Evolutionary conservation across 1,140 invertebrate genomes (phyloP).

Genomic region (Drosophila burlai): DNA sequence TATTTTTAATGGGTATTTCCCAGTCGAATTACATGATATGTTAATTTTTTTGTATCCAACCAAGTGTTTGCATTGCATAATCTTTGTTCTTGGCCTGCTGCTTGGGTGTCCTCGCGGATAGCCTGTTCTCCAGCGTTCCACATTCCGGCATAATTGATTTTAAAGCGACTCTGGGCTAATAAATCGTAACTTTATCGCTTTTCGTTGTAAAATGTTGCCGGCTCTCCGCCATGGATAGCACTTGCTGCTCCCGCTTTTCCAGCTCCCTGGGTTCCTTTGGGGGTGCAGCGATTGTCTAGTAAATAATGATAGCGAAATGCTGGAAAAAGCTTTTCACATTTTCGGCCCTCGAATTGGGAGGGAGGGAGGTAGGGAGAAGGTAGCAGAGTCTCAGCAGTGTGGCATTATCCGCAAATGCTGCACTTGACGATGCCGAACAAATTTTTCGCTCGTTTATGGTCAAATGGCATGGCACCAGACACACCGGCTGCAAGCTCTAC

Average conservation of each 20-base stretch:
- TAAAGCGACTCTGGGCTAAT: constrained; percentile 82
- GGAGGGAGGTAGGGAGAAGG: no score
- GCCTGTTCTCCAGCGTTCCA: constrained; percentile 68
- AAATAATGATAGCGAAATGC: constrained; percentile 79
- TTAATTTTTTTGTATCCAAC: constrained; percentile 19
- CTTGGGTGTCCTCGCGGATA: constrained; percentile 75
- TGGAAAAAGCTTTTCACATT: constrained; percentile 68
- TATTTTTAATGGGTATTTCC: not conserved
- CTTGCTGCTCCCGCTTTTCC: constrained; percentile 45
- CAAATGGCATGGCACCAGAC: constrained; percentile 80
- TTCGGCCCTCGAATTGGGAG: constrained; percentile 28
- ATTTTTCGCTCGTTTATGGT: constrained; percentile 81
- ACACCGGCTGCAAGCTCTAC: constrained; percentile 60
- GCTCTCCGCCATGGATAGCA: constrained; percentile 37
- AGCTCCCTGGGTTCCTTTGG: constrained; percentile 3
- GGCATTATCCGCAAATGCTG: constrained; percentile 71
- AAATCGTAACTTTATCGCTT: constrained; percentile 85
- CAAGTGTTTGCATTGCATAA: constrained; percentile 83
- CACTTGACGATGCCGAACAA: constrained; percentile 75
- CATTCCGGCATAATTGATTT: constrained; percentile 85
- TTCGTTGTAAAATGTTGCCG: constrained; percentile 63
- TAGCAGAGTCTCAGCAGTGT: not conserved
- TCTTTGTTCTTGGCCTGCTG: constrained; percentile 63
- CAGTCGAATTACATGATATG: not conserved
- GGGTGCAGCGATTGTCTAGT: constrained; percentile 59